Evolutionary conservation across 2,888 invertebrate genomes (phyloP), one percentile per base, ranked within the genome.

Genomic region (Archips crataeganus): DNA sequence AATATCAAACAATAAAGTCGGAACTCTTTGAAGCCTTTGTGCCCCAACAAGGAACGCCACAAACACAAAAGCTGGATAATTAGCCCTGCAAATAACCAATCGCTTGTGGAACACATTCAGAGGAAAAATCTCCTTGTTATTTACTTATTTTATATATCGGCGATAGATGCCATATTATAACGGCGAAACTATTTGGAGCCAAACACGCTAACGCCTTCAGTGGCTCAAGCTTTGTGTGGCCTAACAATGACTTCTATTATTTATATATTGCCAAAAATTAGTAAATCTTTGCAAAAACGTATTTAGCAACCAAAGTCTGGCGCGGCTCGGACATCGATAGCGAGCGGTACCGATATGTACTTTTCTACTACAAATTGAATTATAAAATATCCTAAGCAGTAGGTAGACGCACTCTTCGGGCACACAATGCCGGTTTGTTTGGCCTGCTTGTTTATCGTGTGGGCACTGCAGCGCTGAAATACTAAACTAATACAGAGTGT

Each of bases 381-480:
- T 63, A 68, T 63, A 68, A 73, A 73, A 65, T 51, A 69, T 69
- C 73, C 64, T 69, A 69, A 69, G 60, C 73, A 74, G 54, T 60
- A 45, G 59, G 51, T 65, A 65, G 66, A 64, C 49, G 82, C 84
- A 86, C 88, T 88, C 85, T 85, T 87, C 78, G 78, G 74, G 76
- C 79, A 79, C 83, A 85, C 89, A 87, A 87, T 85, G 81, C 81
- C 75, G 73, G 87, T 83, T 82, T 90, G 90, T 91, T 90, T 90
- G 86, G 85, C 85, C 83, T 80, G 81, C 80, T 81, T 90, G 90
- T 91, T 90, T 89, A 87, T 84, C 79, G 79, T 81, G 77, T 70
- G 76, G 77, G 75, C 82, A 78, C 81, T 79, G 82, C 84, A 79
- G 79, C 82, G 80, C 79, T 78, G 84, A 84, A 87, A 88, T 85